These are phyloP conservation scores for Trichonephila inaurata DNA, from an alignment of 1,140 invertebrate species.

Conservation along the genomic window DNA sequence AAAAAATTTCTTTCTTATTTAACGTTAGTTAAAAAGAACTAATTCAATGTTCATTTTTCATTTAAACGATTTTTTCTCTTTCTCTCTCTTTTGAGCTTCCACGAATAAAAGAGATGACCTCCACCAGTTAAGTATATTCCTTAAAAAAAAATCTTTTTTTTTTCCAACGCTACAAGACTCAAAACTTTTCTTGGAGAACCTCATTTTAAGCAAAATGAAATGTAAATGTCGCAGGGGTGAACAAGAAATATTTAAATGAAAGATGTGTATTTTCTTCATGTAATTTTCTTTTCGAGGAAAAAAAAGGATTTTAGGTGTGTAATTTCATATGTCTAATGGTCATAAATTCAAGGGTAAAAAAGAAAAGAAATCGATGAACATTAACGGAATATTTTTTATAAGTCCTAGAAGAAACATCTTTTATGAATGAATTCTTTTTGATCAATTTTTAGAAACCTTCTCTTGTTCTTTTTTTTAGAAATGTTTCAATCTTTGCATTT, in stretches of 20 bases:
- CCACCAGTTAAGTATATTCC: conserved; percentile 19
- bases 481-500: neutral
- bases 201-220: conserved; percentile 40
- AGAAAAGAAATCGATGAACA: neutral
- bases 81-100: neutral
- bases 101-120: neutral
- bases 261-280: conserved; percentile 78
- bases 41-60: conserved; percentile 73
- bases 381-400: conserved; percentile 40
- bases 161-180: neutral
- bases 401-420: neutral
- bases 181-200: conserved; percentile 27
- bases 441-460: neutral
- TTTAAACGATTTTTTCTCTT: conserved; percentile 41
- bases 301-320: conserved; percentile 32
- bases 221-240: conserved; percentile 41
- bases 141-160: conserved; percentile 13
- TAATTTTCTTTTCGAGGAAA: neutral
- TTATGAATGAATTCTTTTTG: conserved; percentile 6
- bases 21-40: conserved; percentile 67
- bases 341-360: conserved; percentile 30
- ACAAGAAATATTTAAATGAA: conserved; percentile 84
- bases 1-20: conserved; percentile 14
- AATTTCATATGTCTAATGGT: conserved; percentile 60
- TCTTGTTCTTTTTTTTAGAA: neutral